Evolutionary conservation across 2,888 invertebrate genomes (phyloP).

Genomic region (Acrobasis consociella): DNA sequence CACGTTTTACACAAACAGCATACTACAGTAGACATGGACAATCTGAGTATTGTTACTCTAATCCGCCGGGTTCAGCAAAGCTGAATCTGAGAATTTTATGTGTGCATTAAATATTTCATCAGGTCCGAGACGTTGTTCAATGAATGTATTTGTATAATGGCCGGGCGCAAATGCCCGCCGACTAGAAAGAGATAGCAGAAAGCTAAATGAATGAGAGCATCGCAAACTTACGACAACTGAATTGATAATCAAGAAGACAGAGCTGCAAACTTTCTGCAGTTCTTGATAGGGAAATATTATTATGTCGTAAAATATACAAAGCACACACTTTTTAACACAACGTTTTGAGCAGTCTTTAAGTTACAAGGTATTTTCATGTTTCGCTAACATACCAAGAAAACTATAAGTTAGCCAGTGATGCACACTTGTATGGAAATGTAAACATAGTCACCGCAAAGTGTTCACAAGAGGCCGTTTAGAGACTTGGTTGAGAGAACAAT

Average conservation of each 20-base stretch:
- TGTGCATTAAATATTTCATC: slow-evolving; percentile 39
- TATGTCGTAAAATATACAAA: neutral
- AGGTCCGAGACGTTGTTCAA: slow-evolving; percentile 46
- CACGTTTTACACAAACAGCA: slow-evolving; percentile 34
- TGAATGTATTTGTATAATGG: slow-evolving; percentile 54
- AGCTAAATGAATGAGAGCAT: slow-evolving; percentile 42
- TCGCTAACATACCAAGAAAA: slow-evolving; percentile 37
- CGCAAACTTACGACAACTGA: slow-evolving; percentile 45
- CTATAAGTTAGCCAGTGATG: slow-evolving; percentile 26
- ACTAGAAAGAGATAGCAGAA: slow-evolving; percentile 43
- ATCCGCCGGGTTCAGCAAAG: slow-evolving; percentile 30
- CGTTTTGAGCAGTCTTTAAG: slow-evolving; percentile 17
- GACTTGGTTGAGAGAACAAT: slow-evolving; percentile 40
- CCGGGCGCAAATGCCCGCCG: slow-evolving; percentile 37
- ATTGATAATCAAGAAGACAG: slow-evolving; percentile 28
- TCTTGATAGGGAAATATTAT: neutral
- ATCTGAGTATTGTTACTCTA: slow-evolving; percentile 13
- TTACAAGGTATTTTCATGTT: slow-evolving; percentile 40
- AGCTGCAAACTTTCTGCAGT: neutral
- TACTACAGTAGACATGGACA: slow-evolving; percentile 38
- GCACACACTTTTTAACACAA: slow-evolving; percentile 6
- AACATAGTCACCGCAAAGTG: slow-evolving; percentile 37
- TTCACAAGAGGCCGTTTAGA: slow-evolving; percentile 32
- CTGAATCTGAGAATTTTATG: slow-evolving; percentile 33
- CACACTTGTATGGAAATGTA: slow-evolving; percentile 34